Evolutionary conservation across 1,140 invertebrate species (phyloP).

Genomic region (Sycophaga agraensis): DNA sequence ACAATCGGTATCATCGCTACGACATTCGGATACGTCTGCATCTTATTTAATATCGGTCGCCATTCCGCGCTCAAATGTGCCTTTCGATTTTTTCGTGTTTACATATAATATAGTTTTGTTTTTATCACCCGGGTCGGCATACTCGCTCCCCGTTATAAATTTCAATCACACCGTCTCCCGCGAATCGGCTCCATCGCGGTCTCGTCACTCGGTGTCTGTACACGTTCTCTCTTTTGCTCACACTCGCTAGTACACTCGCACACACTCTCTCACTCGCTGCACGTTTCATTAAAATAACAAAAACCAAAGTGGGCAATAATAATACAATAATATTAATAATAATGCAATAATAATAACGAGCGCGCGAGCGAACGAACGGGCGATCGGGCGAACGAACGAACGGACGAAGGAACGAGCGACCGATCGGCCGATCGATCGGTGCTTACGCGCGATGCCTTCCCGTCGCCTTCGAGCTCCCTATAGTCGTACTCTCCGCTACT

Average conservation of each 20-base stretch:
- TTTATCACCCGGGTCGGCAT: too few species aligned
- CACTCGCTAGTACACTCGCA: too few species aligned
- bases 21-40: neutral
- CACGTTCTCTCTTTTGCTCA: too few species aligned
- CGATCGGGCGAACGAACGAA: too few species aligned
- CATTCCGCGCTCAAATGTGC: neutral
- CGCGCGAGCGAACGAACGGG: too few species aligned
- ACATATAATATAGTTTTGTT: too few species aligned
- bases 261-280: too few species aligned
- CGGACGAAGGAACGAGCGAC: too few species aligned
- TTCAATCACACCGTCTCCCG: conserved; percentile 32
- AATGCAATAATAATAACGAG: conserved; percentile 31
- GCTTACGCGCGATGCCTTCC: conserved; percentile 33
- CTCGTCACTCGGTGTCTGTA: conserved; percentile 19
- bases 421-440: conserved; percentile 33
- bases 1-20: neutral
- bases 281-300: conserved; percentile 49
- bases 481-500: too few species aligned
- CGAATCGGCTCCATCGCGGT: conserved; percentile 5
- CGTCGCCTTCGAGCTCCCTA: conserved; percentile 21
- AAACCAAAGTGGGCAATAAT: conserved; percentile 38
- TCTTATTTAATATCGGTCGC: too few species aligned
- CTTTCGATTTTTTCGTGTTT: neutral
- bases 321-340: conserved; percentile 33
- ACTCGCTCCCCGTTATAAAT: conserved; percentile 26